These are phyloP conservation scores for Belgica antarctica DNA, from an alignment of 2,888 invertebrate species.

Conservation along the genomic window DNA sequence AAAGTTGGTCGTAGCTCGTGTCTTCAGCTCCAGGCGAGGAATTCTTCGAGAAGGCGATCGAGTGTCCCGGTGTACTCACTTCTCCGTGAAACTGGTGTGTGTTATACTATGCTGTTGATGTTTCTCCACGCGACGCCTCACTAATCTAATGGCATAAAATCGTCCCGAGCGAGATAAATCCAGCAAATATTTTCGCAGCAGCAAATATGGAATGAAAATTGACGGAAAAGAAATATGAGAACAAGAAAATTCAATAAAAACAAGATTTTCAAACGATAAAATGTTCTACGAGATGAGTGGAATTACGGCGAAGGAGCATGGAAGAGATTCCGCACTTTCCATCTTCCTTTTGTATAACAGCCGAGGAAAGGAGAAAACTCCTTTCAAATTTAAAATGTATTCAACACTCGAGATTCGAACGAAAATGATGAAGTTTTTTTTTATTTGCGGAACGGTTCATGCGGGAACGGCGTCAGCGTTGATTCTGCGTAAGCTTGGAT, in stretches of 20 bases:
- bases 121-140: slow-evolving; percentile 67
- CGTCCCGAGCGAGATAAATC: not conserved
- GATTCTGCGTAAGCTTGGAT: too few relatives aligned
- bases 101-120: slow-evolving; percentile 67
- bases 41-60: too few relatives aligned
- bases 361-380: too few relatives aligned
- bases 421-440: slow-evolving; percentile 2
- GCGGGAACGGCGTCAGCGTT: not conserved
- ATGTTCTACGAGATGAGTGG: not conserved
- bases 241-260: slow-evolving; percentile 29
- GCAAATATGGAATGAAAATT: not conserved
- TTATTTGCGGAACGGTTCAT: not conserved
- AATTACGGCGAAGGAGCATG: not conserved
- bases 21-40: not conserved
- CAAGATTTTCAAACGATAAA: not conserved
- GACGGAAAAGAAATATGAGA: not conserved
- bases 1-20: not conserved
- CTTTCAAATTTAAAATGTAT: slow-evolving; percentile 4
- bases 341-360: slow-evolving; percentile 13
- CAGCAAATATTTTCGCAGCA: not conserved
- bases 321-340: not conserved
- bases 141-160: slow-evolving; percentile 58
- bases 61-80: slow-evolving; percentile 52
- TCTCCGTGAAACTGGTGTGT: slow-evolving; percentile 66
- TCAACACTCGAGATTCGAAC: not conserved